Evolutionary conservation across 2,888 invertebrate species (phyloP), one percentile per base, ranked within the genome.

Genomic region (Leptogaster cylindrica): DNA sequence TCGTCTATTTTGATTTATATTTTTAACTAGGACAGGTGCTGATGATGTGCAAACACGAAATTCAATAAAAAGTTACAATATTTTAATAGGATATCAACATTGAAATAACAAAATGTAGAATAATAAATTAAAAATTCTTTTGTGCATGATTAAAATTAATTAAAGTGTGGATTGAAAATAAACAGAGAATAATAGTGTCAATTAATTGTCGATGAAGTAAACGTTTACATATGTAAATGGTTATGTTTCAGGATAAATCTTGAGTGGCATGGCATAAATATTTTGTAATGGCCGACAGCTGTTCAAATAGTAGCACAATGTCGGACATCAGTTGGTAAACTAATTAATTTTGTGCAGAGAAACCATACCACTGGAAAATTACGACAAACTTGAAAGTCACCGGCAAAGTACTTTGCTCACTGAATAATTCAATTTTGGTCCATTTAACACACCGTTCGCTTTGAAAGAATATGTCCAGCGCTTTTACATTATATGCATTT

Each of bases 161-260:
- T 68, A 68, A 64, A 28, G 36, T 39, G 28, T 68, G 44, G 41
- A 58, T n/a, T n/a, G n/a, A 68, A 58, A 65, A 65, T 68, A 65
- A 68, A 68, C 68, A 65, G 7, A 14, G 31, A n/a, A n/a, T n/a
- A 1, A 16, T 50, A 39, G 25, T 65, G 65, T 68, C 68, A 68
- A 68, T 68, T 68, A 68, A 65, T 55, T 39, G 55, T 23, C 55
- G 55, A 36, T 65, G 50, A 39, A 33, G 64, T 36, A 6, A 52
- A 8, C 39, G 28, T 36, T 61, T 16, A 16, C 41, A 55, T 55
- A 36, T 55, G 55, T 23, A 36, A 36, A 55, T n/a, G 3, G 18
- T 23, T 36, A 20, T 2, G 52, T 33, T 4, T 55, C 23, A 23
- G 20, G 16, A 39, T 12, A 20, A 55, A 36, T 61, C 61, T 61